phyloP scores from a whole-genome alignment of 2,113 vertebrate genomes.

The Chamaetylas fuelleborni region DNA sequence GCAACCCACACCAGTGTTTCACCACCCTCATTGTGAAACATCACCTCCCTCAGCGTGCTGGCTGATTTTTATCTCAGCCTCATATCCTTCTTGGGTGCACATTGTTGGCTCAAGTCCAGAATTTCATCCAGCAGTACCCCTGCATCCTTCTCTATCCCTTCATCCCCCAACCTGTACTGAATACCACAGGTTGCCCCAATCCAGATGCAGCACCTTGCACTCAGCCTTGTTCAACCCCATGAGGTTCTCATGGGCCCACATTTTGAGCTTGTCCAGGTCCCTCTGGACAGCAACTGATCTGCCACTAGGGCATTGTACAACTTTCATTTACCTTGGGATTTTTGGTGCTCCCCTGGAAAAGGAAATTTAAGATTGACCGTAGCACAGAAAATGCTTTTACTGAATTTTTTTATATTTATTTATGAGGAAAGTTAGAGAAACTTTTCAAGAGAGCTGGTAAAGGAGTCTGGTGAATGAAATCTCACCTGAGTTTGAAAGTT shows the following conservation, averaged over 20 bases:
- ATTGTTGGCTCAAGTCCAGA: not conserved
- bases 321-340: not conserved
- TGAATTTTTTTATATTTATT: not conserved
- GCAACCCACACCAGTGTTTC: not conserved
- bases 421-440: not conserved
- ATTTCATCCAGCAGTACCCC: not conserved
- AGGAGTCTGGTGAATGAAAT: not conserved
- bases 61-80: not conserved
- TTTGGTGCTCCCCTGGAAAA: not conserved
- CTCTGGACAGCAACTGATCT: not conserved
- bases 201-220: not conserved
- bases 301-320: not conserved
- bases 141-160: not conserved
- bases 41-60: not conserved
- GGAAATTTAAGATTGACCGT: not conserved
- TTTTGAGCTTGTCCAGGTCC: not conserved
- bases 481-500: not conserved
- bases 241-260: not conserved
- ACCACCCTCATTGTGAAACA: not conserved
- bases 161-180: not conserved
- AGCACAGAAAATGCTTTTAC: not conserved
- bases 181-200: rapidly evolving
- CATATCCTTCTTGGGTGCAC: not conserved
- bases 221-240: not conserved
- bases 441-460: not conserved